These are phyloP conservation scores for Austrolebias charrua DNA, from an alignment of 2,797 vertebrate genomes.

Conservation along the genomic window DNA sequence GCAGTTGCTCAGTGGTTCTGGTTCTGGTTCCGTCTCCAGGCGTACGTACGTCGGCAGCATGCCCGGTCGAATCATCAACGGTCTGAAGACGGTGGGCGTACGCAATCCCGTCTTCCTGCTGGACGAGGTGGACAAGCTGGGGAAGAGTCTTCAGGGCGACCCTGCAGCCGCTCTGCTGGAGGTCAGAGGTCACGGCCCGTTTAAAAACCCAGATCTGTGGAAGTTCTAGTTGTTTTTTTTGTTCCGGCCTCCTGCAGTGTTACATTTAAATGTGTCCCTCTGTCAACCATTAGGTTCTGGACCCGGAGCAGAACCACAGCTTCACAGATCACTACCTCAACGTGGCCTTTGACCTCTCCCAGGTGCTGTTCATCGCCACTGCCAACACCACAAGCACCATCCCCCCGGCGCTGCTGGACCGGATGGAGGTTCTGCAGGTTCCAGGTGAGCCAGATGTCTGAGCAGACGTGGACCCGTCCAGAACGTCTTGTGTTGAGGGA, in stretches of 20 bases:
- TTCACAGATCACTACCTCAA: conserved; percentile 98
- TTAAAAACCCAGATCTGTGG: no score
- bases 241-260: neutral
- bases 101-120: conserved; percentile 96
- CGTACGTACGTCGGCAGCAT: conserved; percentile 97
- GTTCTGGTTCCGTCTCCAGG: conserved; percentile 63
- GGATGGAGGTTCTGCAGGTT: conserved; percentile 96
- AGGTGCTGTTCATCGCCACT: conserved; percentile 97
- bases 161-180: conserved; percentile 95
- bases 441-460: conserved; percentile 82
- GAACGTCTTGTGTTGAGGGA: no score
- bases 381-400: conserved; percentile 94
- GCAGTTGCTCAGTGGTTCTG: neutral
- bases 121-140: conserved; percentile 97
- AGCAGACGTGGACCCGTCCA: no score
- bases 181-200: conserved; percentile 71
- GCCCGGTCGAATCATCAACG: conserved; percentile 97
- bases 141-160: conserved; percentile 95
- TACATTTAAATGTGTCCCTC: no score
- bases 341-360: conserved; percentile 96
- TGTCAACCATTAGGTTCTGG: conserved; percentile 83
- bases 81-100: conserved; percentile 90
- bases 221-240: no score
- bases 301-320: conserved; percentile 97
- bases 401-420: conserved; percentile 91